phyloP scores from a whole-genome alignment of 2,113 vertebrate genomes.

The Pollachius pollachius region DNA sequence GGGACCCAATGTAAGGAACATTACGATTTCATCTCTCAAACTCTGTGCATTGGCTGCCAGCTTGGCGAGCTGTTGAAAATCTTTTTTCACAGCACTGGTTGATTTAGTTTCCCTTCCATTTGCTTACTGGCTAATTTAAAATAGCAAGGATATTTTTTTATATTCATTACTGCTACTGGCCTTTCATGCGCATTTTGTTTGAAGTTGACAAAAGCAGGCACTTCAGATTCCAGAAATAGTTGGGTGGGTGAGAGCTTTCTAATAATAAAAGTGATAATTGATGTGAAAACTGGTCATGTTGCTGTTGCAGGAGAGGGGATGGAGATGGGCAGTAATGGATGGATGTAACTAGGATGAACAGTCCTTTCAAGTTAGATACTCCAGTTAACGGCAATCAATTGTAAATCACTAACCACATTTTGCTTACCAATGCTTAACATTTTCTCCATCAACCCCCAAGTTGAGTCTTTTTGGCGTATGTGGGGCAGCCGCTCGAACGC shows the following conservation, averaged over 20 bases:
- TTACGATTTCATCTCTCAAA: not conserved
- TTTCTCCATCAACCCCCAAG: too few relatives aligned
- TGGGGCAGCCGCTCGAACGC: too few relatives aligned
- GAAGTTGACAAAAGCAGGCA: conserved; percentile 40
- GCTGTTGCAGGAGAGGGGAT: too few relatives aligned
- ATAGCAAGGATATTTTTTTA: conserved; percentile 23
- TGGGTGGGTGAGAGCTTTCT: conserved; percentile 30
- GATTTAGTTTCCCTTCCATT: conserved; percentile 25
- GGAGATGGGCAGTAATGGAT: too few relatives aligned
- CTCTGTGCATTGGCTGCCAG: not conserved
- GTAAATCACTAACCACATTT: too few relatives aligned
- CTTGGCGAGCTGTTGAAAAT: not conserved
- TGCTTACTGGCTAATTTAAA: conserved; percentile 16
- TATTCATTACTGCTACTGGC: conserved; percentile 4
- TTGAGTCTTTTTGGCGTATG: too few relatives aligned
- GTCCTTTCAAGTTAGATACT: too few relatives aligned
- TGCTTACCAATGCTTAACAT: too few relatives aligned
- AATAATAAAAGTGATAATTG: conserved; percentile 43
- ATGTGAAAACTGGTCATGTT: conserved; percentile 20
- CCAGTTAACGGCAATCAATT: too few relatives aligned
- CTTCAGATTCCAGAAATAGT: conserved; percentile 23
- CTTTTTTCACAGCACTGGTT: conserved; percentile 17
- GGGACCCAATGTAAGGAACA: not conserved
- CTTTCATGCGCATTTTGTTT: conserved; percentile 39
- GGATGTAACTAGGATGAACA: too few relatives aligned